Evolutionary conservation across 2,797 vertebrate species (phyloP).

Genomic region (Ambastaia sidthimunki): DNA sequence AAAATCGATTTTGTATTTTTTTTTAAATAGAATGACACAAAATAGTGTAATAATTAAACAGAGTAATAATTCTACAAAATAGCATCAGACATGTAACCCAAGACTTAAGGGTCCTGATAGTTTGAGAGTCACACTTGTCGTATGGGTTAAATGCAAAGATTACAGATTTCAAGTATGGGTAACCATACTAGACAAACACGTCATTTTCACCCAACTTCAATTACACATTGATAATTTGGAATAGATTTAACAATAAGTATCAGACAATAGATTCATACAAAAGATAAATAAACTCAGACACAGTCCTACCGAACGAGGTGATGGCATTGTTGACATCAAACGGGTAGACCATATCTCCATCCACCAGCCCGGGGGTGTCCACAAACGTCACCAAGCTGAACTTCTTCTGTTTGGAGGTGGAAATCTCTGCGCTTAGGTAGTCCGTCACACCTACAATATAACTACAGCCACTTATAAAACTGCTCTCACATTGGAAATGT

Average conservation of each 20-base stretch:
- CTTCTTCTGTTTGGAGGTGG: slow-evolving; percentile 85
- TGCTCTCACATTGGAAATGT: neutral
- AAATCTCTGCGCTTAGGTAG: slow-evolving; percentile 81
- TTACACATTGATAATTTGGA: too few relatives aligned
- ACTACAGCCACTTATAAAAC: slow-evolving; percentile 53
- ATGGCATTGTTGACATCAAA: slow-evolving; percentile 81
- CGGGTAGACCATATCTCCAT: slow-evolving; percentile 84
- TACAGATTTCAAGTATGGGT: too few relatives aligned
- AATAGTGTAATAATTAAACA: too few relatives aligned
- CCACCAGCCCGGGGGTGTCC: slow-evolving; percentile 83
- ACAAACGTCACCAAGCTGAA: slow-evolving; percentile 84
- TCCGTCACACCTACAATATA: slow-evolving; percentile 76
- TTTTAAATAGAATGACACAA: too few relatives aligned
- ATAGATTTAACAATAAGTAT: neutral
- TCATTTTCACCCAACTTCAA: too few relatives aligned
- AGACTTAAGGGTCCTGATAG: too few relatives aligned
- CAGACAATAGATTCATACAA: neutral
- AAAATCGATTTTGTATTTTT: too few relatives aligned
- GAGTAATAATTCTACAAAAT: too few relatives aligned
- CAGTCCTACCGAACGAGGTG: slow-evolving; percentile 77
- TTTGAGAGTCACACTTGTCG: too few relatives aligned
- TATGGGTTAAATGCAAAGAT: too few relatives aligned
- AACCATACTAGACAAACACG: too few relatives aligned
- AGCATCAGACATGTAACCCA: too few relatives aligned
- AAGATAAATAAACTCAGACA: neutral